phyloP scores from a whole-genome alignment of 2,113 vertebrate species.

The Corvus hawaiiensis region DNA sequence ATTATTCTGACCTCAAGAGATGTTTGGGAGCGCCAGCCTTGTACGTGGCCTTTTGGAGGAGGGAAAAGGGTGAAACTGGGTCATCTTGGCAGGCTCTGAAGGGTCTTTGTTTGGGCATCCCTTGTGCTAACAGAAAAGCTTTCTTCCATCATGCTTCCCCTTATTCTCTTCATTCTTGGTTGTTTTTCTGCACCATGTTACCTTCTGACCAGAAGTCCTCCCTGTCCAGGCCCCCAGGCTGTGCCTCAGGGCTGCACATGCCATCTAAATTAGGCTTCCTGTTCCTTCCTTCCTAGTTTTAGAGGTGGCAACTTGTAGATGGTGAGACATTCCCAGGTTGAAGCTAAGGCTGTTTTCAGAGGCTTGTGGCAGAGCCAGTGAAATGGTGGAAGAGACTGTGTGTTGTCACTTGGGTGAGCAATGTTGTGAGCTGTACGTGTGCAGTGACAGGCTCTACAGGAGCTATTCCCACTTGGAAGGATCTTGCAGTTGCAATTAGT shows the following conservation, averaged over 20 bases:
- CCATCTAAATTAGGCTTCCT: neutral
- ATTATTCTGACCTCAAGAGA: neutral
- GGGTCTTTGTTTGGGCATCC: neutral
- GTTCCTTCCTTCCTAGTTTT: neutral
- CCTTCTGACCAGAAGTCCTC: neutral
- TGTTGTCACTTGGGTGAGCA: neutral
- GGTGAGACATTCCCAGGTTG: neutral
- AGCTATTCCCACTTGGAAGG: neutral
- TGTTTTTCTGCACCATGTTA: neutral
- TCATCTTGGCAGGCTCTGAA: neutral
- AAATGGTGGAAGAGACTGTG: neutral
- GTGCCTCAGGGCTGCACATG: accelerated
- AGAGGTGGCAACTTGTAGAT: neutral
- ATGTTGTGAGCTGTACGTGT: accelerated
- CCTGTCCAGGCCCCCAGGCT: neutral
- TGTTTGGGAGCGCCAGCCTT: neutral
- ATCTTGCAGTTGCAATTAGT: neutral
- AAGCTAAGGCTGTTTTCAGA: neutral
- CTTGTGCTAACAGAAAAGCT: neutral
- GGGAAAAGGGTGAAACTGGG: neutral
- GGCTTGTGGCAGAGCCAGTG: neutral
- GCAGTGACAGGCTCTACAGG: neutral
- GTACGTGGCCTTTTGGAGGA: neutral
- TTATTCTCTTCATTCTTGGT: neutral
- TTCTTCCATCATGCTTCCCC: neutral